A percentile compares a stretch with the other conserved stretches of the same genome.
Conservation (phyloP, 2,888 invertebrate species). For the Euzophera pinguis region DNA sequence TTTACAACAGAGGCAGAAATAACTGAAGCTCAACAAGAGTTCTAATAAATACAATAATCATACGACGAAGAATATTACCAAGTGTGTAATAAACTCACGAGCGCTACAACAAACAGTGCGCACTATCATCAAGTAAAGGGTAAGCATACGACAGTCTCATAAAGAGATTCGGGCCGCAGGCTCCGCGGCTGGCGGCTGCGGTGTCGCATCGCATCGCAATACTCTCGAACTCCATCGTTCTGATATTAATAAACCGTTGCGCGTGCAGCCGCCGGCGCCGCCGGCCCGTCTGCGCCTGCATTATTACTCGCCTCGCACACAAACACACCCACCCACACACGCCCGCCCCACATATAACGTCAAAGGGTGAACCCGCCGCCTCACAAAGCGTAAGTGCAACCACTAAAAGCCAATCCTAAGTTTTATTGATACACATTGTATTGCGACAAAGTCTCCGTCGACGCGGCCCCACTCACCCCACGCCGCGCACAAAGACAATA, state of each 20-base stretch:
- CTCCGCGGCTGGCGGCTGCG: conserved; percentile 15
- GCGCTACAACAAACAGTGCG: neutral
- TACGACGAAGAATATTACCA: neutral
- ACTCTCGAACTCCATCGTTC: conserved; percentile 39
- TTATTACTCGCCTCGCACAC: conserved; percentile 47
- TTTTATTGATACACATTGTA: conserved; percentile 81
- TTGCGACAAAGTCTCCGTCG: conserved; percentile 79
- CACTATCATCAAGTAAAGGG: conserved; percentile 11
- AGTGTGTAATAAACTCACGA: conserved; percentile 2
- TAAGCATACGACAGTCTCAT: conserved; percentile 14
- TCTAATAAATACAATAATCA: neutral
- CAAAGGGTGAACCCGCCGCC: conserved; percentile 78
- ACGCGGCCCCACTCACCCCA: conserved; percentile 71
- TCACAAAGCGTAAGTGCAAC: conserved; percentile 81
- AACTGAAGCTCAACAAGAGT: no score
- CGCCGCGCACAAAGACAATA: conserved; percentile 79
- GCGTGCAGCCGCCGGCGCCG: conserved; percentile 49
- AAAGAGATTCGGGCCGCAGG: conserved; percentile 26
- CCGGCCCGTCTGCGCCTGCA: conserved; percentile 57
- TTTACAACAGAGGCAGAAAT: no score
- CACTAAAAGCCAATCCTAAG: conserved; percentile 81
- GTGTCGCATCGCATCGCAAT: conserved; percentile 23
- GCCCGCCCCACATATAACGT: conserved; percentile 69
- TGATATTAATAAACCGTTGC: conserved; percentile 55
- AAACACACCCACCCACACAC: conserved; percentile 34